Percentiles rank a stretch among this genome's conserved stretches.
Conservation (phyloP, 2,888 invertebrate genomes). For the Seira sanloemensis region DNA sequence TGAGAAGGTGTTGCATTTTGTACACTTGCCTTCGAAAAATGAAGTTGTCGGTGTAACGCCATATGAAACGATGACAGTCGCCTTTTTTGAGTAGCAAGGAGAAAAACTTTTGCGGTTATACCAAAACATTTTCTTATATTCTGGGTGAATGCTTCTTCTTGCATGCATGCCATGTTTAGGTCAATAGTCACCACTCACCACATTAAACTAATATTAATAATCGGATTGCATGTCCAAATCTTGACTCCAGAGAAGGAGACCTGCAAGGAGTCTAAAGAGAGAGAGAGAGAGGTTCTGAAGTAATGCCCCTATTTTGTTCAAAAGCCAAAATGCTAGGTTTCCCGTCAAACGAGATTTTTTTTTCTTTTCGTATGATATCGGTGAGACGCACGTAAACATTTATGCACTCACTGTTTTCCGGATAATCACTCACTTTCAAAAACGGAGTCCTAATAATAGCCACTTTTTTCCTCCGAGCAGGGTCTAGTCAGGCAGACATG, state of each 20-base stretch:
- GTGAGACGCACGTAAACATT: too few relatives aligned
- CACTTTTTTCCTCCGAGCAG: not conserved
- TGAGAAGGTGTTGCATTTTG: too few relatives aligned
- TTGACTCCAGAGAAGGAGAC: slow-evolving; percentile 39
- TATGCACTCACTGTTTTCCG: too few relatives aligned
- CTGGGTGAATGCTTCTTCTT: not conserved
- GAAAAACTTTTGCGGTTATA: not conserved
- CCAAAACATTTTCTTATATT: not conserved
- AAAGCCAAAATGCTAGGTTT: slow-evolving; percentile 38
- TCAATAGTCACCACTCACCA: not conserved
- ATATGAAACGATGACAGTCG: not conserved
- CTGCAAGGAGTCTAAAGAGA: slow-evolving; percentile 37
- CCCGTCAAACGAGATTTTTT: too few relatives aligned
- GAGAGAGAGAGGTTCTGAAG: slow-evolving; percentile 34
- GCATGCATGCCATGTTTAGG: not conserved
- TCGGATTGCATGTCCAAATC: slow-evolving; percentile 59
- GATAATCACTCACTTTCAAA: too few relatives aligned
- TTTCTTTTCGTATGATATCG: too few relatives aligned
- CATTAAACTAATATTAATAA: too few relatives aligned
- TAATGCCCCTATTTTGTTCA: slow-evolving; percentile 44
- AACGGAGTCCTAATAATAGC: not conserved
- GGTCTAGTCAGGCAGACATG: not conserved
- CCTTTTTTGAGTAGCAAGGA: not conserved
- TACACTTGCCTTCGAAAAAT: too few relatives aligned
- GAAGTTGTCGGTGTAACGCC: not conserved